These are phyloP conservation scores for Drosophila arizonae DNA, from an alignment of 1,140 invertebrate species.

Conservation along the genomic window DNA sequence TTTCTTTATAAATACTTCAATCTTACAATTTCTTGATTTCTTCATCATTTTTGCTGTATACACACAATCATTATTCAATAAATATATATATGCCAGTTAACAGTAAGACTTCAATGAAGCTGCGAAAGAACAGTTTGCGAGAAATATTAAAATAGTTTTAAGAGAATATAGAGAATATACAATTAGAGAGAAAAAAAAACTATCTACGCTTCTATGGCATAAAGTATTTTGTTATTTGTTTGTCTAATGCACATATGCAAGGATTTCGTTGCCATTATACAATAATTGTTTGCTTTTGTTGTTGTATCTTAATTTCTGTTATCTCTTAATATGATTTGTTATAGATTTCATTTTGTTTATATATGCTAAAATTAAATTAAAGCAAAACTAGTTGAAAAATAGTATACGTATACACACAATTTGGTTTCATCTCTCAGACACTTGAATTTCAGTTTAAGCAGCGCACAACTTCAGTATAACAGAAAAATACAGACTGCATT, in stretches of 20 bases:
- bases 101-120: constrained; percentile 60
- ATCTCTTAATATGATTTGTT: constrained; percentile 31
- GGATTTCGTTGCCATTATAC: constrained; percentile 73
- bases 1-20: constrained; percentile 70
- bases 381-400: constrained; percentile 79
- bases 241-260: constrained; percentile 59
- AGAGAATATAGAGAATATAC: constrained; percentile 56
- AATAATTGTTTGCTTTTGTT: constrained; percentile 51
- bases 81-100: constrained; percentile 48
- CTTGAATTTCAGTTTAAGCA: constrained; percentile 63
- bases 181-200: constrained; percentile 50
- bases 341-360: constrained; percentile 38
- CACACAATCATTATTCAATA: constrained; percentile 50
- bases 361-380: constrained; percentile 64
- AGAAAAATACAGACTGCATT: constrained; percentile 31
- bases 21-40: constrained; percentile 21
- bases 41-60: constrained; percentile 38
- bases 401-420: constrained; percentile 79
- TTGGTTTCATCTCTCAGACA: constrained; percentile 73
- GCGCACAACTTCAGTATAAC: constrained; percentile 46
- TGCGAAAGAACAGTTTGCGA: constrained; percentile 66
- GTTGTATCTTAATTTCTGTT: constrained; percentile 25
- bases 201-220: constrained; percentile 60
- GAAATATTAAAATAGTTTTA: constrained; percentile 53
- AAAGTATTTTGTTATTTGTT: constrained; percentile 40